Percentiles rank a stretch among this genome's conserved stretches.
phyloP scores from a whole-genome alignment of 2,888 invertebrate species.

The Steinernema hermaphroditum region DNA sequence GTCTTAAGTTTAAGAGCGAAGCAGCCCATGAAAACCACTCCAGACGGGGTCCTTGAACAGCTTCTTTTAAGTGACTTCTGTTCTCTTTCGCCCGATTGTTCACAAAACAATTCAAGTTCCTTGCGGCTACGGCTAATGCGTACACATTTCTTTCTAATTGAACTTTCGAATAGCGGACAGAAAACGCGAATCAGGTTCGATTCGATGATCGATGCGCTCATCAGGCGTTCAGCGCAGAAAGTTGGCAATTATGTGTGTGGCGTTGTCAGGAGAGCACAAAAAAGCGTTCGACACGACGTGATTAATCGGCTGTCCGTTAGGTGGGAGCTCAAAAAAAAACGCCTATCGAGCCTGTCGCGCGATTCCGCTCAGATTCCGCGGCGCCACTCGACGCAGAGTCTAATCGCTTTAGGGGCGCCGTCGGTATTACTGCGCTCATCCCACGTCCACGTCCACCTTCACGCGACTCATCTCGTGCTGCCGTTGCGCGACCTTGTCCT shows the following conservation, averaged over 20 bases:
- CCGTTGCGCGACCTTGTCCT: constrained; percentile 26
- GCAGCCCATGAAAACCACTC: no score
- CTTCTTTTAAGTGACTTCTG: no score
- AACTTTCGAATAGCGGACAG: no score
- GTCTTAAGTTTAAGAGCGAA: no score
- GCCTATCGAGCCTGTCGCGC: not conserved
- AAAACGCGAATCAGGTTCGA: not conserved
- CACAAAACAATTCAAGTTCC: no score
- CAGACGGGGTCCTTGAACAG: no score
- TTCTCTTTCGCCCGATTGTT: no score
- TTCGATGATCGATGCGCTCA: not conserved
- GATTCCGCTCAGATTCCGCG: not conserved
- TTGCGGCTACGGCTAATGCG: no score
- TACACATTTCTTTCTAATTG: no score
- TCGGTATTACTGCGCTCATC: not conserved
- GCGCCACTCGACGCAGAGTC: not conserved
- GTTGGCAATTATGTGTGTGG: constrained; percentile 10
- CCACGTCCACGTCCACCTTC: not conserved
- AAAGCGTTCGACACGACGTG: not conserved
- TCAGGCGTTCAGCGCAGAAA: not conserved
- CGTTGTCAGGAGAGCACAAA: not conserved
- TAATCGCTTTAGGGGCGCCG: not conserved
- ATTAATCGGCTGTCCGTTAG: not conserved
- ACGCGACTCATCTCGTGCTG: not conserved
- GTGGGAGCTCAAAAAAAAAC: not conserved